Evolutionary conservation across 2,797 vertebrate genomes (phyloP).

Genomic region (Girardinus metallicus): DNA sequence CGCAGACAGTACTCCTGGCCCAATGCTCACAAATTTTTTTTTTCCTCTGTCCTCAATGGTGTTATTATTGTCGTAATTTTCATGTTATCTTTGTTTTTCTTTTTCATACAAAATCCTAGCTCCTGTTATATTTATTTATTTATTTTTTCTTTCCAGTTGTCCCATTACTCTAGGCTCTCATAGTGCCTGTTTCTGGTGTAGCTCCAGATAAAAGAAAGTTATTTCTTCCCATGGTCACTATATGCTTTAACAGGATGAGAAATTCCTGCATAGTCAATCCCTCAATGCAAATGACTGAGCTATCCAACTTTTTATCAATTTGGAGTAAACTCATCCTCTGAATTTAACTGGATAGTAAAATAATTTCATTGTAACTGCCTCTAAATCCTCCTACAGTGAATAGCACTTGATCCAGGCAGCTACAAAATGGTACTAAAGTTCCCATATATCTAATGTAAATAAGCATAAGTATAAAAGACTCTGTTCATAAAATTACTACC

Average conservation of each 20-base stretch:
- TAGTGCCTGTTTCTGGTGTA: neutral
- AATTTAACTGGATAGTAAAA: neutral
- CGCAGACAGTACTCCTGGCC: neutral
- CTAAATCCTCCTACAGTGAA: neutral
- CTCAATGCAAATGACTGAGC: neutral
- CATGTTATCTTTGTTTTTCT: neutral
- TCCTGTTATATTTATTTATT: neutral
- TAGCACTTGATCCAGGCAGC: neutral
- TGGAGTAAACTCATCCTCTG: no score
- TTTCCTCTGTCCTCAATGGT: neutral
- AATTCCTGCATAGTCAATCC: neutral
- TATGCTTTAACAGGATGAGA: neutral
- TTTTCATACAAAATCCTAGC: neutral
- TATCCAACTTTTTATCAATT: neutral
- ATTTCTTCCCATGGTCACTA: neutral
- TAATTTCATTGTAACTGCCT: neutral
- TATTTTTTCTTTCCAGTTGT: neutral
- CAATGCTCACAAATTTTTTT: neutral
- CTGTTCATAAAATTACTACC: neutral
- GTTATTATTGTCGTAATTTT: neutral
- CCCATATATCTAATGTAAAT: neutral
- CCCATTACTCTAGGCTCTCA: neutral
- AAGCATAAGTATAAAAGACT: no score
- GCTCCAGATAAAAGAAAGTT: neutral
- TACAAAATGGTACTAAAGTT: neutral